phyloP scores from a whole-genome alignment of 2,888 invertebrate species.

The Dicycla oo region DNA sequence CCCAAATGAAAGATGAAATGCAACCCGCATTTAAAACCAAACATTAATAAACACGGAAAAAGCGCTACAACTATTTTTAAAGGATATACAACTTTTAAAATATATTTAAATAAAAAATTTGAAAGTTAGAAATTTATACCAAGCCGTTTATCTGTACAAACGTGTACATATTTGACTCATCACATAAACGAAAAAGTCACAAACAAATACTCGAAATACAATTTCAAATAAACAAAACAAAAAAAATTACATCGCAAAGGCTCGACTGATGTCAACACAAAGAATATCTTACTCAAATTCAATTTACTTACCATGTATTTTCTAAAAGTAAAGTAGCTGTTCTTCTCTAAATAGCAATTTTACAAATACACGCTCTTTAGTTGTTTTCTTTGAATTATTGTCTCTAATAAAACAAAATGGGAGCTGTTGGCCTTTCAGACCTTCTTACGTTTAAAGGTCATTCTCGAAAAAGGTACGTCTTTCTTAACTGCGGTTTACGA shows the following conservation, averaged over 20 bases:
- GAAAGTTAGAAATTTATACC: background rate
- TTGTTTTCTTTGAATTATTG: constrained; percentile 52
- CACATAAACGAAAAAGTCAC: constrained; percentile 4
- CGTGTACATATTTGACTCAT: background rate
- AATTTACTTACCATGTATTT: constrained; percentile 36
- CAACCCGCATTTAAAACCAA: background rate
- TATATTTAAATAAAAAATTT: too few relatives aligned
- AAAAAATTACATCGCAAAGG: background rate
- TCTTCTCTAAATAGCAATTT: constrained; percentile 24
- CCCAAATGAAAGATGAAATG: too few relatives aligned
- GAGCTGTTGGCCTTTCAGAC: constrained; percentile 40
- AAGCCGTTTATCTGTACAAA: background rate
- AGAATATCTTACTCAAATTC: constrained; percentile 43
- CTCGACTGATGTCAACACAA: constrained; percentile 27
- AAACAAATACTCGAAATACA: constrained; percentile 7
- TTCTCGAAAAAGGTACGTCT: constrained; percentile 15
- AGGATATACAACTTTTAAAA: too few relatives aligned
- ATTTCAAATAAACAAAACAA: constrained; percentile 11
- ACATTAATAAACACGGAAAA: background rate
- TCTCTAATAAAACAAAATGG: constrained; percentile 39
- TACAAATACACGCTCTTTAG: constrained; percentile 16
- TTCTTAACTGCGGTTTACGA: constrained; percentile 27
- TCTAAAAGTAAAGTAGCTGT: constrained; percentile 40
- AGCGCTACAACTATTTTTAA: too few relatives aligned
- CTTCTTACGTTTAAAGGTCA: constrained; percentile 28